Conservation (phyloP, 2,113 vertebrate genomes). For the Otis tarda region DNA sequence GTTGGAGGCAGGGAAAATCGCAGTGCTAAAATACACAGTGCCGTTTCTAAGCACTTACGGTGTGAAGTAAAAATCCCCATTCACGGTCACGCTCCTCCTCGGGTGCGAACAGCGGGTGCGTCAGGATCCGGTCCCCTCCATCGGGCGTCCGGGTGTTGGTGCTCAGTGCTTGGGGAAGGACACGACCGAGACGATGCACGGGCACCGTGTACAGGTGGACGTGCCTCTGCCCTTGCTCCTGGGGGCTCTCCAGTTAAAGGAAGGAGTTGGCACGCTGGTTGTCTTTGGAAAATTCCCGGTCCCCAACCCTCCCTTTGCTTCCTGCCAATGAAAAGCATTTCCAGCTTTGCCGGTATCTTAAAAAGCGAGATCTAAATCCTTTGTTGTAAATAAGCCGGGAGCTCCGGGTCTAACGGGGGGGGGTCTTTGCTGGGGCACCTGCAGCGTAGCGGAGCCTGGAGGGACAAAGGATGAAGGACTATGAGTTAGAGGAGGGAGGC, state of each 20-base stretch:
- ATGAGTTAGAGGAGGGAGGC: background rate
- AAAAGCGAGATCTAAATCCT: background rate
- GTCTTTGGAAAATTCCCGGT: conserved; percentile 12
- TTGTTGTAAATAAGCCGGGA: background rate
- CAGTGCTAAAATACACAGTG: background rate
- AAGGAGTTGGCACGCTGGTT: background rate
- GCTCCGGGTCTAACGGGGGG: fast-evolving
- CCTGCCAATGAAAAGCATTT: background rate
- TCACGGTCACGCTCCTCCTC: fast-evolving
- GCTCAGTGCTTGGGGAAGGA: background rate
- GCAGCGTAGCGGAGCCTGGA: background rate
- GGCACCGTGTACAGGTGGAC: background rate
- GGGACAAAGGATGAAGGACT: background rate
- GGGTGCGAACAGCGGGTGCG: fast-evolving
- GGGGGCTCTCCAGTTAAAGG: background rate
- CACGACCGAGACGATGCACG: fast-evolving
- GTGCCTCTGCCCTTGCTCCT: background rate
- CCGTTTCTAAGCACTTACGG: background rate
- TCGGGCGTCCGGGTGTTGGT: background rate
- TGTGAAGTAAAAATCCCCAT: background rate
- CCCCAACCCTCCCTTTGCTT: background rate
- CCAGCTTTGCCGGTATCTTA: background rate
- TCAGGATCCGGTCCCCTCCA: fast-evolving
- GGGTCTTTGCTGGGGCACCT: background rate
- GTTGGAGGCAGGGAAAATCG: background rate